Conservation (phyloP, 2,797 vertebrate species). For the Poecilia velifera region DNA sequence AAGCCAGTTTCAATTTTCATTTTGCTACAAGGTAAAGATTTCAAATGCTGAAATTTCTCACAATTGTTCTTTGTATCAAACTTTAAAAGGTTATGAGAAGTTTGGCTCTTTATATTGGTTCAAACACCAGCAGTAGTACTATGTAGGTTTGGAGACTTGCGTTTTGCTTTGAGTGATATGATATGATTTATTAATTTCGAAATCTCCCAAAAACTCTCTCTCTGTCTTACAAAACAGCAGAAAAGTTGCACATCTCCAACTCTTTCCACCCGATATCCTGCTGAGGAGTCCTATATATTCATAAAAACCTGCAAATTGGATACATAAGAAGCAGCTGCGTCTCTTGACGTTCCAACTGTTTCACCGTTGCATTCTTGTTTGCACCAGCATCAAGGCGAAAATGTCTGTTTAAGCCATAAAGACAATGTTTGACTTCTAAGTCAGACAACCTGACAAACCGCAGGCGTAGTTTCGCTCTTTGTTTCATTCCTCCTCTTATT, state of each 20-base stretch:
- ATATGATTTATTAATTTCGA: neutral
- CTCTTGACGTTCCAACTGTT: constrained; percentile 10
- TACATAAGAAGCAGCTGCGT: constrained; percentile 4
- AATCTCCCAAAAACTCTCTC: neutral
- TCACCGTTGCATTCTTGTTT: constrained; percentile 31
- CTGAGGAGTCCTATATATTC: neutral
- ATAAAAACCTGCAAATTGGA: constrained; percentile 8
- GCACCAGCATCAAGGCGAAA: constrained; percentile 17
- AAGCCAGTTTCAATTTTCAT: neutral
- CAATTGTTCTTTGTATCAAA: neutral
- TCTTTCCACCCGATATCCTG: neutral
- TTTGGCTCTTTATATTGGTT: neutral
- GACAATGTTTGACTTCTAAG: constrained; percentile 30
- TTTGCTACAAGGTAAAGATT: neutral
- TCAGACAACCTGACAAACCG: constrained; percentile 26
- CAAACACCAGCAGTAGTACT: too few species aligned
- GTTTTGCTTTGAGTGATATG: neutral
- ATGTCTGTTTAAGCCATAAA: constrained; percentile 19
- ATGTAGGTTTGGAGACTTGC: neutral
- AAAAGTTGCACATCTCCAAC: constrained; percentile 13
- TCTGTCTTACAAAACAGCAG: neutral
- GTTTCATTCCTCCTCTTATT: constrained; percentile 4
- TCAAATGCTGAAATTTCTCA: neutral
- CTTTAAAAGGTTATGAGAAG: neutral
- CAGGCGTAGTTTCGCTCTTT: constrained; percentile 1